Percentiles rank a stretch among this genome's conserved stretches.
Conservation (phyloP, 2,888 invertebrate genomes). For the Hartigia nigra region DNA sequence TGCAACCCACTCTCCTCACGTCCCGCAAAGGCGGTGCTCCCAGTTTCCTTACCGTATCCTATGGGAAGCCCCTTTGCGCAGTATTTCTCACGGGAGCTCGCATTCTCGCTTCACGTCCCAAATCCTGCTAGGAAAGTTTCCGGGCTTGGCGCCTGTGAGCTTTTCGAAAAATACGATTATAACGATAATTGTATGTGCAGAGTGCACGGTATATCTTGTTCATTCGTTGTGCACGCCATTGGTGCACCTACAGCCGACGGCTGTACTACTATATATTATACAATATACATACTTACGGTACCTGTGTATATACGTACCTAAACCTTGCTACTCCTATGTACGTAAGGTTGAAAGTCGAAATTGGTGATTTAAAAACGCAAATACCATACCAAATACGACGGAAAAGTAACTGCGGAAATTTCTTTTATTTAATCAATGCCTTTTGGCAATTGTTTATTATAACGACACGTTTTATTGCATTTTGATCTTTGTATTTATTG, state of each 20-base stretch:
- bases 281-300: constrained; percentile 16
- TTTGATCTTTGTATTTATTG: background rate
- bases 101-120: constrained; percentile 57
- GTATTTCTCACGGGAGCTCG: constrained; percentile 28
- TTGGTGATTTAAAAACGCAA: constrained; percentile 39
- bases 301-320: constrained; percentile 27
- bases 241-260: constrained; percentile 30
- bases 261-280: constrained; percentile 5
- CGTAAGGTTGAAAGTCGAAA: constrained; percentile 33
- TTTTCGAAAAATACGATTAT: constrained; percentile 62
- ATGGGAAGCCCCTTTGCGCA: constrained; percentile 16
- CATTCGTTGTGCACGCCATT: constrained; percentile 49
- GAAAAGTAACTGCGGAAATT: constrained; percentile 33
- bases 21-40: constrained; percentile 16
- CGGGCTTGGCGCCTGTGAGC: constrained; percentile 37
- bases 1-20: constrained; percentile 10
- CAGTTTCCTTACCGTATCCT: constrained; percentile 11
- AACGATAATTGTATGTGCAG: constrained; percentile 63
- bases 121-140: constrained; percentile 60
- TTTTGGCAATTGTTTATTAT: background rate
- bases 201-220: constrained; percentile 58
- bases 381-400: constrained; percentile 11
- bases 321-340: background rate
- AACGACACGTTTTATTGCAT: too few relatives aligned
- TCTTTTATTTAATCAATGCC: constrained; percentile 27